Evolutionary conservation across 2,888 invertebrate species (phyloP).

Genomic region (Campoplex capitator): DNA sequence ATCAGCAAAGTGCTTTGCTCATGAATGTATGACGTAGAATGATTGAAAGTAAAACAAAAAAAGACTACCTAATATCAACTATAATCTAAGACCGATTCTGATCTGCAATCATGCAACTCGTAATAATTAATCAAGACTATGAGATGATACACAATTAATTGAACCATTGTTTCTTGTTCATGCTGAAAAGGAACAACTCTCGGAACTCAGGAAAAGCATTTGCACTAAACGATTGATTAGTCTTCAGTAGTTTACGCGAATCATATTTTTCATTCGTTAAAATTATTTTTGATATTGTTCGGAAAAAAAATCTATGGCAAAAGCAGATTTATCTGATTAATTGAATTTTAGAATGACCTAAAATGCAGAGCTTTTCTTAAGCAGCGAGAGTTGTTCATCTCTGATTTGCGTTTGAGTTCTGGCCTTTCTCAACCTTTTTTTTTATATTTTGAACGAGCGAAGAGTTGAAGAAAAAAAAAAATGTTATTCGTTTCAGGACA

Average conservation of each 20-base stretch:
- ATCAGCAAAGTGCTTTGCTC: constrained; percentile 45
- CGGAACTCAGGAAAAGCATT: background rate
- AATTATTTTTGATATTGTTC: background rate
- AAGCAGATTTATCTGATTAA: background rate
- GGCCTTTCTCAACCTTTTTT: background rate
- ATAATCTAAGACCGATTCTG: constrained; percentile 73
- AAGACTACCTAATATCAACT: constrained; percentile 73
- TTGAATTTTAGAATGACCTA: background rate
- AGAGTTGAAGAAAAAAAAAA: background rate
- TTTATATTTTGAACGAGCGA: background rate
- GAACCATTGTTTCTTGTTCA: background rate
- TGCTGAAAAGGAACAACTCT: background rate
- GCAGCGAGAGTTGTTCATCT: constrained; percentile 8
- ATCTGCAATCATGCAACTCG: constrained; percentile 72
- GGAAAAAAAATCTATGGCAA: background rate
- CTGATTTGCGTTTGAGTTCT: background rate
- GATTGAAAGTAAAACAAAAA: constrained; percentile 57
- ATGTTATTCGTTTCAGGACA: background rate
- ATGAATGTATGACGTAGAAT: constrained; percentile 61
- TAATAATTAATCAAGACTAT: constrained; percentile 58
- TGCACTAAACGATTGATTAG: background rate
- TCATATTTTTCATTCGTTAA: background rate
- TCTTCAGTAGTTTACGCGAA: background rate
- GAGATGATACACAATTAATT: constrained; percentile 17
- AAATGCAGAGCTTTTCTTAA: background rate